Conservation (phyloP, 2,888 invertebrate genomes). For the Epicampocera succincta region DNA sequence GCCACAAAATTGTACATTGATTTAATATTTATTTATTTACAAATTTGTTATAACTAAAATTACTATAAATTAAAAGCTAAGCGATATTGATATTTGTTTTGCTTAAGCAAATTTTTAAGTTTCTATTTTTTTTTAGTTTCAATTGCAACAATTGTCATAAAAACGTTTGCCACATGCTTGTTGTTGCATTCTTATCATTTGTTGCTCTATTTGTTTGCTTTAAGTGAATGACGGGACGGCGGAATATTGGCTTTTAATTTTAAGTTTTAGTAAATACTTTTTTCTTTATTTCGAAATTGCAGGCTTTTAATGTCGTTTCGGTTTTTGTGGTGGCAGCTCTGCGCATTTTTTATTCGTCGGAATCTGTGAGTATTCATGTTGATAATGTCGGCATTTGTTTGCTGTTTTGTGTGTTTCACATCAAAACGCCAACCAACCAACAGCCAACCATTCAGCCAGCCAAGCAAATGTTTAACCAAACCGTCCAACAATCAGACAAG, state of each 20-base stretch:
- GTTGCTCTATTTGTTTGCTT: slow-evolving; percentile 29
- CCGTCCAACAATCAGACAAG: slow-evolving; percentile 6
- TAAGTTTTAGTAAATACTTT: background rate
- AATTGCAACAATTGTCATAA: slow-evolving; percentile 26
- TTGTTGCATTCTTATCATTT: background rate
- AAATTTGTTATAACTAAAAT: too few relatives aligned
- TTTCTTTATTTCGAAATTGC: slow-evolving; percentile 1
- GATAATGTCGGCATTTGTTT: slow-evolving; percentile 65
- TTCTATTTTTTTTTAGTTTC: slow-evolving; percentile 15
- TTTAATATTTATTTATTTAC: background rate
- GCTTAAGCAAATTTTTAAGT: background rate
- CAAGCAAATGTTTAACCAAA: slow-evolving; percentile 49
- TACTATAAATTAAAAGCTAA: too few relatives aligned
- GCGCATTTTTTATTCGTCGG: slow-evolving; percentile 24
- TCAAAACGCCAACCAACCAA: slow-evolving; percentile 49
- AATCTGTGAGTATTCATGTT: slow-evolving; percentile 44
- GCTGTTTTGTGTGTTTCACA: slow-evolving; percentile 51
- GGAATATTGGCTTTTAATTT: slow-evolving; percentile 61
- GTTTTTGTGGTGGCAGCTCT: slow-evolving; percentile 42
- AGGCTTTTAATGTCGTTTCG: slow-evolving; percentile 31
- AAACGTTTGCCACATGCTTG: slow-evolving; percentile 10
- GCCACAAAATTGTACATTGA: too few relatives aligned
- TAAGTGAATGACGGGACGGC: slow-evolving; percentile 22
- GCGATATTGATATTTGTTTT: background rate
- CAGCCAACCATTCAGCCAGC: background rate